These are phyloP conservation scores for Dysdera silvatica DNA, from an alignment of 1,140 invertebrate genomes.

Conservation along the genomic window DNA sequence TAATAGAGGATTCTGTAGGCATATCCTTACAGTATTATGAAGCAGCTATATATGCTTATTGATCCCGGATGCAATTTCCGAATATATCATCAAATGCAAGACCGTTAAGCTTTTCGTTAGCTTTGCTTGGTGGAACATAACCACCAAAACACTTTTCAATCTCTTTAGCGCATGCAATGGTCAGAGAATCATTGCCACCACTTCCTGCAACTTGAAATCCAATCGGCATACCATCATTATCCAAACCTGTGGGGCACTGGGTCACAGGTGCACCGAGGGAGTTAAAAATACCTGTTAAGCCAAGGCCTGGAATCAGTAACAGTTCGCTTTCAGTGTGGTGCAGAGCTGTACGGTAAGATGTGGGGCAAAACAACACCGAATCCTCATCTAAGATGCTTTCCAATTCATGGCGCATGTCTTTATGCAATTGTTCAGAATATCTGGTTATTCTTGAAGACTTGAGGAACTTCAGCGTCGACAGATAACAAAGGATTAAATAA, in stretches of 20 bases:
- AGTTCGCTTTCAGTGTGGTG: conserved; percentile 73
- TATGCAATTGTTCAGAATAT: no score
- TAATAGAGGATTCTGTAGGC: no score
- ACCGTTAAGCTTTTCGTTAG: no score
- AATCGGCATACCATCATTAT: conserved; percentile 42
- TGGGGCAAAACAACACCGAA: conserved; percentile 57
- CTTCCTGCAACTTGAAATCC: conserved; percentile 45
- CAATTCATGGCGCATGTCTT: no score
- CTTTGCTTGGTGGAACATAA: conserved; percentile 35
- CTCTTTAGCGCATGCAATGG: conserved; percentile 36
- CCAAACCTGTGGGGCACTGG: conserved; percentile 44
- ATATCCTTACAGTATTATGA: no score
- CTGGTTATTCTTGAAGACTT: no score
- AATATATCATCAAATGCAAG: no score
- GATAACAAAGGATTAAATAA: no score
- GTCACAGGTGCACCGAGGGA: conserved; percentile 45
- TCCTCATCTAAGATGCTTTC: conserved; percentile 63
- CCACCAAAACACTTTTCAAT: conserved; percentile 38
- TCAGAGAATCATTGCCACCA: conserved; percentile 35
- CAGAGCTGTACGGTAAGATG: conserved; percentile 65
- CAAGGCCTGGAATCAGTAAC: conserved; percentile 74
- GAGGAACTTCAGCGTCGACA: no score
- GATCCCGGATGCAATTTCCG: no score
- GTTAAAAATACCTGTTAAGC: conserved; percentile 57
- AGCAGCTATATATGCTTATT: no score